phyloP scores from a whole-genome alignment of 1,140 invertebrate genomes.

The Sminthurides bifidus region DNA sequence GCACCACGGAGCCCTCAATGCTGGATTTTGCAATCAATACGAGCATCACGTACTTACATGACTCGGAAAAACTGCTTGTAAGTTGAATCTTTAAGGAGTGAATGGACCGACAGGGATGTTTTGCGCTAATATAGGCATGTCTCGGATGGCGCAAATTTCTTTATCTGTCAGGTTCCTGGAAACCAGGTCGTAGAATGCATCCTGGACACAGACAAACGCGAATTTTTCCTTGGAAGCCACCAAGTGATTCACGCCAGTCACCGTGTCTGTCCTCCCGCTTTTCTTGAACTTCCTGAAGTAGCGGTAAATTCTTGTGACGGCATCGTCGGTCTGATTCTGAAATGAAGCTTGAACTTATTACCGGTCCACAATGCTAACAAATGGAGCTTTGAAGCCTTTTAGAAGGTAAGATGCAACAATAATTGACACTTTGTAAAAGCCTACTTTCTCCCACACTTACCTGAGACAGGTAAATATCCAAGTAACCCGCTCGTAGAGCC shows the following conservation, averaged over 20 bases:
- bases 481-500: constrained; percentile 15
- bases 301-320: constrained; percentile 10
- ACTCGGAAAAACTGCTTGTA: constrained; percentile 14
- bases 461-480: not conserved
- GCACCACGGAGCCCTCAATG: too few relatives aligned
- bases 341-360: not conserved
- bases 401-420: too few relatives aligned
- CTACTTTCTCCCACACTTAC: too few relatives aligned
- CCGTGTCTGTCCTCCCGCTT: constrained; percentile 10
- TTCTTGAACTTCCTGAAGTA: constrained; percentile 2
- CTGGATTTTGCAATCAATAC: too few relatives aligned
- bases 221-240: constrained; percentile 2
- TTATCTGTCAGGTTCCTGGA: not conserved
- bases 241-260: constrained; percentile 4
- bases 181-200: constrained; percentile 16
- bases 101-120: constrained; percentile 18
- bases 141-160: constrained; percentile 20
- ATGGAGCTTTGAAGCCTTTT: not conserved
- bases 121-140: constrained; percentile 19
- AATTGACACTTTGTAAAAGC: too few relatives aligned
- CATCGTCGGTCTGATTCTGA: constrained; percentile 3
- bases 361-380: not conserved
- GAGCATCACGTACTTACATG: constrained; percentile 15
- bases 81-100: constrained; percentile 14
- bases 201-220: constrained; percentile 18